Evolutionary conservation across 30 jellyfish, hydroid and myxozoan species (phyloP).

Genomic region (Chrysaora quinquecirrha): DNA sequence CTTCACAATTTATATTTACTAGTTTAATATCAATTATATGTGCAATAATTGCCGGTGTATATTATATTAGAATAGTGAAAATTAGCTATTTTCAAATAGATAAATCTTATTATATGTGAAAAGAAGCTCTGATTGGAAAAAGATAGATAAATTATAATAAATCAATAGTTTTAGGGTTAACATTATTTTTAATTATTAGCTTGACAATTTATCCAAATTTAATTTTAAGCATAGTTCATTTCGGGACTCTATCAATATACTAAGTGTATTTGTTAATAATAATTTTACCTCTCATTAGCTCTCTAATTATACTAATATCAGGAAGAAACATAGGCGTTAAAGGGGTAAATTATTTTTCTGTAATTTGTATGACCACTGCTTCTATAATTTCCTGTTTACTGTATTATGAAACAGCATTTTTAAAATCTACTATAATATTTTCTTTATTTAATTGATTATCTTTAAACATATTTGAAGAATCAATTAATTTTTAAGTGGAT

Average conservation of each 20-base stretch:
- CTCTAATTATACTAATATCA: not conserved
- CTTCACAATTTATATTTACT: not conserved
- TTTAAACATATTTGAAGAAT: not conserved
- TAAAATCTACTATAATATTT: not conserved
- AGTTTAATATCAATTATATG: not conserved
- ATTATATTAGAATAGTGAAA: slow-evolving; percentile 44
- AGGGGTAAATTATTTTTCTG: slow-evolving; percentile 27
- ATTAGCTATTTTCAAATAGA: slow-evolving; percentile 9
- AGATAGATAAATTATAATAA: not conserved
- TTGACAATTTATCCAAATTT: not conserved
- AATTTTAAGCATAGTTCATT: not conserved
- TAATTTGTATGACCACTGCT: not conserved
- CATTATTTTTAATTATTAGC: not conserved
- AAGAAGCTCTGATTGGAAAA: not conserved
- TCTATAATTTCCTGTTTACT: not conserved
- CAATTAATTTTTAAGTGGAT: not conserved
- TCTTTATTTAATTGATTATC: not conserved
- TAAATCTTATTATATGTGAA: slow-evolving; percentile 1
- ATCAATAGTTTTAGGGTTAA: not conserved
- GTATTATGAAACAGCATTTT: not conserved
- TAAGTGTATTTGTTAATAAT: slow-evolving; percentile 25
- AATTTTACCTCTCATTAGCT: slow-evolving; percentile 41
- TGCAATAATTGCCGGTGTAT: slow-evolving; percentile 43
- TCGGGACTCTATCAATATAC: not conserved
- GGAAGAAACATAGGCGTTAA: slow-evolving; percentile 45